Conservation (phyloP, 2,113 vertebrate genomes). For the Tragelaphus imberbis region DNA sequence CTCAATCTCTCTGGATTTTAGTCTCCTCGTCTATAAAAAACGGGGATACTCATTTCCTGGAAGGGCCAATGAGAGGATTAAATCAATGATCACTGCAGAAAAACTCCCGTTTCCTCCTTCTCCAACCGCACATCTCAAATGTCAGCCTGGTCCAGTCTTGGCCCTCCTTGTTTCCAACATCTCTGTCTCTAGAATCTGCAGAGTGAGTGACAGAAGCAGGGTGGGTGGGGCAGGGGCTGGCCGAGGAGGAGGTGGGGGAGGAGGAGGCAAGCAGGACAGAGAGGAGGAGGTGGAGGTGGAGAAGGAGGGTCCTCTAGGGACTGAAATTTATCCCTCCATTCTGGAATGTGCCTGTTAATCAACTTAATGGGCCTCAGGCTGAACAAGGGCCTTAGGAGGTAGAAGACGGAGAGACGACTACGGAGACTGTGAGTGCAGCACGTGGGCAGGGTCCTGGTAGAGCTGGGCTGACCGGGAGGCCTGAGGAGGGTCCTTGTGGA, state of each 20-base stretch:
- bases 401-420: neutral
- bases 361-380: conserved; percentile 39
- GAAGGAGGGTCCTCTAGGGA: neutral
- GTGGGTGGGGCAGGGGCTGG: neutral
- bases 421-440: neutral
- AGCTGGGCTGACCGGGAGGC: neutral
- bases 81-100: neutral
- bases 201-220: no score
- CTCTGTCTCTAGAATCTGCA: neutral
- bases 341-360: conserved; percentile 49
- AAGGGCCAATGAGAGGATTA: neutral
- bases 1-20: neutral
- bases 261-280: neutral
- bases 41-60: neutral
- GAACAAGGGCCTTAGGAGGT: neutral
- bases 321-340: conserved; percentile 47
- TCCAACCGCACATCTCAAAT: neutral
- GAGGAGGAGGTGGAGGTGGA: neutral
- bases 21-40: neutral
- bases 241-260: neutral
- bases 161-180: neutral
- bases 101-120: neutral
- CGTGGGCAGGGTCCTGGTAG: accelerated
- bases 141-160: neutral
- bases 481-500: neutral